Conservation (phyloP, 1,140 invertebrate species). For the Thereuonema tuberculata region DNA sequence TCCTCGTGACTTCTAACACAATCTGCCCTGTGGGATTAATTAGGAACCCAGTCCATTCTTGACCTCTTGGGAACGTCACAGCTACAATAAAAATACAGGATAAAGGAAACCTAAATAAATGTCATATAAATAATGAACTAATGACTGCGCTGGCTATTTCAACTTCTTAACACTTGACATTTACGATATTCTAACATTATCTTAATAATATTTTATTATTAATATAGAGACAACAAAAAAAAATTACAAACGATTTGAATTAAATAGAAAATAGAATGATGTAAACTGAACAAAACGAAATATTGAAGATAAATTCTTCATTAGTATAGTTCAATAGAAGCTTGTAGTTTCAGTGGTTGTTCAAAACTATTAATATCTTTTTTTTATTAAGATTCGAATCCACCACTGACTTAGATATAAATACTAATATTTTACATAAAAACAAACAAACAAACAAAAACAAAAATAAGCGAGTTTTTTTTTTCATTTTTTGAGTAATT, state of each 20-base stretch:
- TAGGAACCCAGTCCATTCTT: conserved; percentile 31
- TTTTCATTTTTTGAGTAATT: no score
- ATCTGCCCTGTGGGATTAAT: conserved; percentile 69
- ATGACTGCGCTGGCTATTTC: not conserved
- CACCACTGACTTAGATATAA: no score
- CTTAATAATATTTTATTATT: not conserved
- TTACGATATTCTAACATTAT: not conserved
- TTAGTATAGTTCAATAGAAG: no score
- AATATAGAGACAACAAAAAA: not conserved
- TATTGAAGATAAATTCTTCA: no score
- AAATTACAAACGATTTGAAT: not conserved
- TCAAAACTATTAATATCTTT: no score
- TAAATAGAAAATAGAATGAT: not conserved
- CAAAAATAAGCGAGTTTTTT: no score
- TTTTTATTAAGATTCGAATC: no score
- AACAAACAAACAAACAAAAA: no score
- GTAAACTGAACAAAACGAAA: no score
- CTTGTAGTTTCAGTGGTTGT: no score
- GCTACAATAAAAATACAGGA: conserved; percentile 5
- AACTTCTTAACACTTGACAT: not conserved
- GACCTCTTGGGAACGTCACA: conserved; percentile 24
- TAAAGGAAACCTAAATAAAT: conserved; percentile 4
- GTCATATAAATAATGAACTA: not conserved
- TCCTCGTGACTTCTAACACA: conserved; percentile 66
- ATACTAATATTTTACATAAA: no score